These are phyloP conservation scores for Eutolmus rufibarbis DNA, from an alignment of 2,888 invertebrate genomes.

Conservation along the genomic window DNA sequence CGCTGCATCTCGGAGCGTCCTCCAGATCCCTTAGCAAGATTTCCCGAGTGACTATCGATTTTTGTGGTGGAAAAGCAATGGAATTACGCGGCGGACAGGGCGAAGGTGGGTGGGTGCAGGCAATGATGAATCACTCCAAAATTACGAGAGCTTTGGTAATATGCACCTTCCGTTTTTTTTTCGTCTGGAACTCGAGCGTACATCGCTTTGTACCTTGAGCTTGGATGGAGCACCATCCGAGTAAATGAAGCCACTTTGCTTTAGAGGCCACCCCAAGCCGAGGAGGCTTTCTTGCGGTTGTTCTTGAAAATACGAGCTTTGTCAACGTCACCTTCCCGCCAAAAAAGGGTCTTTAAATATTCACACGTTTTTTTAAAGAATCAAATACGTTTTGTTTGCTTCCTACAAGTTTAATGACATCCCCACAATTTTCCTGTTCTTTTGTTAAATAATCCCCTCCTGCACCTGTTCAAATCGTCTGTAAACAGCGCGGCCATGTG, in stretches of 20 bases:
- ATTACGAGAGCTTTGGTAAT: neutral
- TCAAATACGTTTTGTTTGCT: neutral
- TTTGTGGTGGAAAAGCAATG: neutral
- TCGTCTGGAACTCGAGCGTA: neutral
- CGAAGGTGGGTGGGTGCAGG: neutral
- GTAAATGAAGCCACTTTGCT: neutral
- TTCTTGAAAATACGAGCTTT: neutral
- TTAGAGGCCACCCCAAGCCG: neutral
- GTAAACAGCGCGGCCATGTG: neutral
- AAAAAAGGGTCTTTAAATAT: neutral
- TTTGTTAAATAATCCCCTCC: neutral
- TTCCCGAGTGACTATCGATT: slow-evolving; percentile 17
- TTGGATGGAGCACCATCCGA: neutral
- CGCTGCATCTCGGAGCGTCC: slow-evolving; percentile 1
- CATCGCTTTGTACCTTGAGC: neutral
- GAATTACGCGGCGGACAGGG: neutral
- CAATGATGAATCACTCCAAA: slow-evolving; percentile 12
- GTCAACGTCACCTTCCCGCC: neutral
- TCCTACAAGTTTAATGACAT: neutral
- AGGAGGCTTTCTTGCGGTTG: neutral
- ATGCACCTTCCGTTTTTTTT: neutral
- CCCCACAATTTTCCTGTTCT: neutral
- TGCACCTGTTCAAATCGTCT: slow-evolving; percentile 2
- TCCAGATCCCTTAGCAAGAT: neutral
- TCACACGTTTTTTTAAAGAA: neutral